Conservation (phyloP, 92 coral and sea anemone species). For the Paragorgia papillata region DNA sequence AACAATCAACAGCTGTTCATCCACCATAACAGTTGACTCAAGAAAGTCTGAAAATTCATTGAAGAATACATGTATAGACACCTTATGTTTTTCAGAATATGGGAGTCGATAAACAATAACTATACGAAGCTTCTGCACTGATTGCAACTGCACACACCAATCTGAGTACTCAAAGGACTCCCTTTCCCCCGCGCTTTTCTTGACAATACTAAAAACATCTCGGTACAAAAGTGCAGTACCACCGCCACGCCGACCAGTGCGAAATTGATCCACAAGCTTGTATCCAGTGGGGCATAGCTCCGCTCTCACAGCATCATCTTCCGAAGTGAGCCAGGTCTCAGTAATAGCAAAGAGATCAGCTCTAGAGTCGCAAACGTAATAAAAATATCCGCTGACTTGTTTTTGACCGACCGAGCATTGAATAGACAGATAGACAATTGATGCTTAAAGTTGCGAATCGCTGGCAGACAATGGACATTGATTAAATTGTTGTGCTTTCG, state of each 20-base stretch:
- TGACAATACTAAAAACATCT: neutral
- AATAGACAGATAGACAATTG: too few species aligned
- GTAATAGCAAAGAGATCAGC: too few species aligned
- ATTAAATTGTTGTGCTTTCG: too few species aligned
- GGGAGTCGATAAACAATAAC: constrained; percentile 45
- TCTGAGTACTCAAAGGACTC: constrained; percentile 43
- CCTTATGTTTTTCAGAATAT: constrained; percentile 45
- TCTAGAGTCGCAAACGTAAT: too few species aligned
- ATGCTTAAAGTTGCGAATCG: too few species aligned
- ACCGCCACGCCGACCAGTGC: constrained; percentile 46
- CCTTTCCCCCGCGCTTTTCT: neutral
- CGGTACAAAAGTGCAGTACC: constrained; percentile 33
- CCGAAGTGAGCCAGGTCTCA: too few species aligned
- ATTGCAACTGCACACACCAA: neutral
- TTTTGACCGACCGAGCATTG: too few species aligned
- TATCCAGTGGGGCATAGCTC: constrained; percentile 51
- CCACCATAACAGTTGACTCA: constrained; percentile 4
- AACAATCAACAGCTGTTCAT: constrained; percentile 40
- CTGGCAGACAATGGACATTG: too few species aligned
- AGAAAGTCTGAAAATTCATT: constrained; percentile 27
- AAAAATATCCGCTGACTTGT: too few species aligned
- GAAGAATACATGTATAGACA: neutral
- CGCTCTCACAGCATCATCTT: constrained; percentile 7
- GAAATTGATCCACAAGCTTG: constrained; percentile 37
- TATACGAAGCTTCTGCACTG: neutral